Evolutionary conservation across 1,140 invertebrate species (phyloP), one percentile per base, ranked within the genome.

Genomic region (Caenorhabditis latens): DNA sequence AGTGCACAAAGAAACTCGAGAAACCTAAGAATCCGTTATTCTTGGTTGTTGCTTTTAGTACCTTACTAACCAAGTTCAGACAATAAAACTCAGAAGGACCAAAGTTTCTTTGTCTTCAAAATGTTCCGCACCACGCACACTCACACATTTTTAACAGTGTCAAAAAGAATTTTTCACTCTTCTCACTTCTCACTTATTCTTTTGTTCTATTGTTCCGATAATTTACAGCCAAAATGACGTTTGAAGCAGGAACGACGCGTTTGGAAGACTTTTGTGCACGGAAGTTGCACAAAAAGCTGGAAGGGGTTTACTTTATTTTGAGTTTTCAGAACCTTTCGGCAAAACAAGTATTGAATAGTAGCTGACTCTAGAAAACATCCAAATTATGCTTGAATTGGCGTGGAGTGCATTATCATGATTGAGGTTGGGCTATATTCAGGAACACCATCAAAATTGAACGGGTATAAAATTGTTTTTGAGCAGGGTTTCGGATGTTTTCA

Each of bases 141-240:
- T 46, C 67, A 71, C 46, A 71, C 67, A 71, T 71, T 71, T 71
- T 65, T 42, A 71, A 71, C 46, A 79, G 71, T 79, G 71, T 79
- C 71, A 32, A 46, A 71, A 46, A 79, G 46, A 71, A 71, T 8
- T 19, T 40, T 79, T 79, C 67, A 46, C 43, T 71, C 46, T 63
- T 50, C 46, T 79, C 71, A 79, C 71, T 79, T 79, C 71, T 79
- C 71, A 79, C 71, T 50, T 48, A 79, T 79, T 79, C 71, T 79
- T 79, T 79, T 79, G 71, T 79, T 50, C 71, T 53, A 79, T 79
- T 79, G 71, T 79, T 79, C 46, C 19, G 21, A 79, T 53, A 79
- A 79, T 53, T 79, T 79, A 50, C 8, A 71, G 65, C 8, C 43
- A 79, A 75, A 79, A 24, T 79, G 43, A 50, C 71, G 43, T 50